Base-by-base conservation (phyloP, 64 coral and sea anemone species). In the Stylophora pistillata region DNA sequence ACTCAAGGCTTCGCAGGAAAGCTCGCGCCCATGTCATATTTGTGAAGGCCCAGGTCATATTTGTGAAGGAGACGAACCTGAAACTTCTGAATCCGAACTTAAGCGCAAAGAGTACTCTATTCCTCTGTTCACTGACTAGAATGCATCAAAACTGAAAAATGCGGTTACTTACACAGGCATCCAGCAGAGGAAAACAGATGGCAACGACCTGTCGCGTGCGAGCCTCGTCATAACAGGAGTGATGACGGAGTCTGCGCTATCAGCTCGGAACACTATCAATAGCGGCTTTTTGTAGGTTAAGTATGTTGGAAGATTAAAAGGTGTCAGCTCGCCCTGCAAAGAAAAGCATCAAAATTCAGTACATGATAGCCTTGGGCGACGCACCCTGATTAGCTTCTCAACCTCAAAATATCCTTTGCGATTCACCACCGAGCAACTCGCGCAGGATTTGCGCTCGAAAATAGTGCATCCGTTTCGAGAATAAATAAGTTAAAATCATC, bases 271-370 rank as follows among this genome's bases (percentile, higher is more conserved):
- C 13, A 80, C 90, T 27, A 92, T 86, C 17, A 92, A 73, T 14
- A 92, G 60, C n/a, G 90, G 90, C 21, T 81, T 82, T 9, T 74
- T 30, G 37, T 92, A 55, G 5, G 26, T 55, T 29, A 77, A 30
- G 82, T 92, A 92, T 74, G 65, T 53, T 23, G 90, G 90, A 65
- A 92, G 82, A 32, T 92, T 92, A 13, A 92, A 31, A 5, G 90
- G 90, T 30, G 90, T 92, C 21, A 92, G 56, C 73, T 92, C 82
- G 29, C 90, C 90, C 90, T 92, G 82, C 11, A 77, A 66, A 41
- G 12, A 21, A 15, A 32, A 20, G 23, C 4, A 20, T 16, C 21
- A 61, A 32, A 13, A 5, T n/a, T n/a, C n/a, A n/a, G n/a, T n/a
- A n/a, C n/a, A n/a, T n/a, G n/a, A n/a, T n/a, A n/a, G n/a, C n/a